Evolutionary conservation across 2,888 invertebrate species (phyloP).

Genomic region (Pegoplata infirma): DNA sequence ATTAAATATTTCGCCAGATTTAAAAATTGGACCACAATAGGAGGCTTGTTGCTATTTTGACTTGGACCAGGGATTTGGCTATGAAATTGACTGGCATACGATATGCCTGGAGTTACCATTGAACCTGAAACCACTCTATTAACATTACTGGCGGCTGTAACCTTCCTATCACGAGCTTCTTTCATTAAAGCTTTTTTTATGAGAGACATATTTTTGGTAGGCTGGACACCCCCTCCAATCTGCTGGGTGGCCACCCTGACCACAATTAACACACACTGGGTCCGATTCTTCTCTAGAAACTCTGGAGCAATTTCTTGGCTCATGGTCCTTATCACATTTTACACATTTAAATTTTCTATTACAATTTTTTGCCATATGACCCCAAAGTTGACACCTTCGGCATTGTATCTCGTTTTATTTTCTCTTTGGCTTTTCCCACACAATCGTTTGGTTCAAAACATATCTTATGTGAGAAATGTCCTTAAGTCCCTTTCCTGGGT

Average conservation of each 20-base stretch:
- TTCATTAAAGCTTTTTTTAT: background rate
- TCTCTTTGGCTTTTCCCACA: conserved; percentile 2
- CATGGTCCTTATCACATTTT: background rate
- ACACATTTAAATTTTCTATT: background rate
- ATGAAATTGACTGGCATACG: background rate
- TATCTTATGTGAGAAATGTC: background rate
- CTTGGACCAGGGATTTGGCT: no score
- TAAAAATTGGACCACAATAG: background rate
- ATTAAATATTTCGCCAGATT: background rate
- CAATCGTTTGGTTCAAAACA: background rate
- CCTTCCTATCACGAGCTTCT: background rate
- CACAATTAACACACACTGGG: background rate
- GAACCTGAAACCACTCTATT: background rate
- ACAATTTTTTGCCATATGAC: conserved; percentile 16
- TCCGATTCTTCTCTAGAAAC: background rate
- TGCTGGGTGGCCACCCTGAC: background rate
- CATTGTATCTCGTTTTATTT: conserved; percentile 1
- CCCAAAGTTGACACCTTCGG: conserved; percentile 5
- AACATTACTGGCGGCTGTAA: background rate
- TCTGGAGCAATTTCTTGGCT: conserved; percentile 9
- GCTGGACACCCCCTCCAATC: conserved; percentile 1
- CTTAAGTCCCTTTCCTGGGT: no score
- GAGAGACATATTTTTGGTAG: background rate
- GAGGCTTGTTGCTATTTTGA: no score
- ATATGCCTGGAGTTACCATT: background rate